Conservation (phyloP, 2,113 vertebrate genomes). For the Elephantulus edwardii region DNA sequence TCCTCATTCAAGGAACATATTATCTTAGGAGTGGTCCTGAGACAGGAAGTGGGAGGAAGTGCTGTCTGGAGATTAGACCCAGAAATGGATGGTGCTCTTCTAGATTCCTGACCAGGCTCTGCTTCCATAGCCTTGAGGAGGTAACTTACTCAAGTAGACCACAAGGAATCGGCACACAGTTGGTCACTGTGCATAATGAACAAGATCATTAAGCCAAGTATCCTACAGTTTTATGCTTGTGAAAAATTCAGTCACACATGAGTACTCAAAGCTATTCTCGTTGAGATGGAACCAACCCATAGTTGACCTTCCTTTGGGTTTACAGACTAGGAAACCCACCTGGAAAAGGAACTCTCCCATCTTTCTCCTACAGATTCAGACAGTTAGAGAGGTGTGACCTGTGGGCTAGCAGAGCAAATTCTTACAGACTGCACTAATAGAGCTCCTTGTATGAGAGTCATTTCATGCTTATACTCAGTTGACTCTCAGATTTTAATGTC, state of each 20-base stretch:
- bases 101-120: neutral
- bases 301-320: no score
- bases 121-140: neutral
- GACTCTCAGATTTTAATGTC: no score
- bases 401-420: no score
- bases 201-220: neutral
- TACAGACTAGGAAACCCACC: no score
- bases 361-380: no score
- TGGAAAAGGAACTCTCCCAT: no score
- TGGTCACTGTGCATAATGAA: neutral
- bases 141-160: neutral
- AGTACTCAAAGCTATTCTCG: no score
- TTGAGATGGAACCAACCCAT: no score
- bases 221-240: neutral
- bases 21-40: neutral
- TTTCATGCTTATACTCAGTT: neutral
- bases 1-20: conserved; percentile 39
- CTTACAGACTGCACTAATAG: no score
- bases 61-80: neutral
- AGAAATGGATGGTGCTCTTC: neutral
- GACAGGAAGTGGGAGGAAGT: conserved; percentile 6
- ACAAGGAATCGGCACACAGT: neutral
- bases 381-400: no score
- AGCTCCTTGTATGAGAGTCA: no score
- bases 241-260: neutral